phyloP scores from a whole-genome alignment of 2,797 vertebrate genomes.

The Anguilla pacifica region DNA sequence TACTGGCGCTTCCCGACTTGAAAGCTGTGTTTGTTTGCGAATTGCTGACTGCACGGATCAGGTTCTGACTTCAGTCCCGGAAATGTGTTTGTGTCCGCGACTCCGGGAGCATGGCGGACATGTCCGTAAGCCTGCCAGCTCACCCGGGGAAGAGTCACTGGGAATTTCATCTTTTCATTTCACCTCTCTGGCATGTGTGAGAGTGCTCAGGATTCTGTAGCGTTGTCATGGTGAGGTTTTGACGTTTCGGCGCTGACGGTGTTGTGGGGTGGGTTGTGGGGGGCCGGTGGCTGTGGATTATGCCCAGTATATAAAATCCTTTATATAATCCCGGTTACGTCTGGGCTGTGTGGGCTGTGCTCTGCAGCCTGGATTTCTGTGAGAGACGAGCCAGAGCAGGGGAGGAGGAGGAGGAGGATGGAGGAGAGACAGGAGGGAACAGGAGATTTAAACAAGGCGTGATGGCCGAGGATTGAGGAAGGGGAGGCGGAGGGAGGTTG shows the following conservation, averaged over 20 bases:
- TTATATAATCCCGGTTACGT: slow-evolving; percentile 59
- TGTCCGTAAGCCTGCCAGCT: not conserved
- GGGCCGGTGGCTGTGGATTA: slow-evolving; percentile 63
- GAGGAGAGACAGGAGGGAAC: not conserved
- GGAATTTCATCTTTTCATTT: slow-evolving; percentile 19
- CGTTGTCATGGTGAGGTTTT: slow-evolving; percentile 64
- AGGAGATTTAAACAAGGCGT: not conserved
- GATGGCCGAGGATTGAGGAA: not conserved
- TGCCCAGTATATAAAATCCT: slow-evolving; percentile 68
- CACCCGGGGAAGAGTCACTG: not conserved
- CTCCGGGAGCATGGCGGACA: slow-evolving; percentile 19
- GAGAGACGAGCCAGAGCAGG: not conserved
- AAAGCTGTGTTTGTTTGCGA: not conserved
- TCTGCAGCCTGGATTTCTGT: slow-evolving; percentile 16
- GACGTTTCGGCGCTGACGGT: slow-evolving; percentile 26
- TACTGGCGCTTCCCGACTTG: too few relatives aligned
- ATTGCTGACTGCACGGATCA: not conserved
- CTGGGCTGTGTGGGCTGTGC: slow-evolving; percentile 48
- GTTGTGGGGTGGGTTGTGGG: slow-evolving; percentile 49
- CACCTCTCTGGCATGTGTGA: slow-evolving; percentile 48
- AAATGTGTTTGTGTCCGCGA: not conserved
- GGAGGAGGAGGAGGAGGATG: not conserved
- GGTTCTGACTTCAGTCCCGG: not conserved
- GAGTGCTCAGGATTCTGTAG: slow-evolving; percentile 43
- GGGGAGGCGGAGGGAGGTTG: slow-evolving; percentile 18